phyloP scores from a whole-genome alignment of 2,113 vertebrate genomes.

The Kryptolebias marmoratus region DNA sequence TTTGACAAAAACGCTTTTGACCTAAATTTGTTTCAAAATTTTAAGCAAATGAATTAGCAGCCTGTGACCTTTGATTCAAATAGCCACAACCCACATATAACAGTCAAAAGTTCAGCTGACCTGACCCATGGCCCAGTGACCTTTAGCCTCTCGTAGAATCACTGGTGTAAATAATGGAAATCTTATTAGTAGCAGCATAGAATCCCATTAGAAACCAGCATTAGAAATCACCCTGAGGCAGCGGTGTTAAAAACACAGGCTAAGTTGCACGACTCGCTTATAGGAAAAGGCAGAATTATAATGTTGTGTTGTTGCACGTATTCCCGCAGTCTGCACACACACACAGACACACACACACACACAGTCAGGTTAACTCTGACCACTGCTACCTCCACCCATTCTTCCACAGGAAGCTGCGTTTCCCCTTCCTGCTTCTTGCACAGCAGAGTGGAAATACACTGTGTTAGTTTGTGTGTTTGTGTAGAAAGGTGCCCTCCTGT shows the following conservation, averaged over 20 bases:
- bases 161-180: constrained; percentile 2
- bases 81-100: too few relatives aligned
- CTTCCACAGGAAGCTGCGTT: constrained; percentile 72
- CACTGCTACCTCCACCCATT: constrained; percentile 64
- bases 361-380: constrained; percentile 26
- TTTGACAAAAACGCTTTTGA: too few relatives aligned
- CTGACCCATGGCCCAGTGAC: background rate
- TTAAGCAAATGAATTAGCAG: too few relatives aligned
- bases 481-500: background rate
- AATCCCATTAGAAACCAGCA: background rate
- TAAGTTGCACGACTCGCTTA: constrained; percentile 29
- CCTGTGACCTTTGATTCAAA: too few relatives aligned
- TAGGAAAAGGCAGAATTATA: constrained; percentile 35
- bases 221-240: constrained; percentile 4
- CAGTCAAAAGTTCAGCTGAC: too few relatives aligned
- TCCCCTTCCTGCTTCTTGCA: constrained; percentile 73
- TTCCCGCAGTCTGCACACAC: constrained; percentile 2
- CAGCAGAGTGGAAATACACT: constrained; percentile 52
- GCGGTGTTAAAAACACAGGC: constrained; percentile 14
- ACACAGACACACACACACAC: constrained; percentile 8
- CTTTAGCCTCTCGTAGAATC: constrained; percentile 24
- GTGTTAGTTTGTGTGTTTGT: constrained; percentile 8
- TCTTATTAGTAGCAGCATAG: constrained; percentile 11
- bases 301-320: constrained; percentile 19
- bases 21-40: too few relatives aligned